These are phyloP conservation scores for Mylabris sibirica DNA, from an alignment of 2,888 invertebrate genomes.

Conservation along the genomic window DNA sequence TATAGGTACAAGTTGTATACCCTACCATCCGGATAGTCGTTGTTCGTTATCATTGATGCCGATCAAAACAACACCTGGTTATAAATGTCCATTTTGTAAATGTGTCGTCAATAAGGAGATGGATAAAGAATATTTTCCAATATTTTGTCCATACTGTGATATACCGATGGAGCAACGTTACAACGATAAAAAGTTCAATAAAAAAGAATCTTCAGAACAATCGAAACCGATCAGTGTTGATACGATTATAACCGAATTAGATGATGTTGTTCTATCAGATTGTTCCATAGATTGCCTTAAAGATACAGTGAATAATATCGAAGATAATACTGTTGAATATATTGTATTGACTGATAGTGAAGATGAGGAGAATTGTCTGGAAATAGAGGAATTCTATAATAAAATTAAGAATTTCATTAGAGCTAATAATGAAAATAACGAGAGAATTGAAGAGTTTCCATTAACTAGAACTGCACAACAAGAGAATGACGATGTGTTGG, in stretches of 20 bases:
- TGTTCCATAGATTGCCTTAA: slow-evolving; percentile 43
- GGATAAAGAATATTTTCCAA: slow-evolving; percentile 42
- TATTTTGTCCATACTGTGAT: slow-evolving; percentile 56
- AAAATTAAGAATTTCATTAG: slow-evolving; percentile 31
- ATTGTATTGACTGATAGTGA: slow-evolving; percentile 47
- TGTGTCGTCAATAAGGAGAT: slow-evolving; percentile 50
- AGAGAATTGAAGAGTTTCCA: background rate
- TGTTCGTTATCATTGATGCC: slow-evolving; percentile 56
- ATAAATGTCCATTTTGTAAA: slow-evolving; percentile 54
- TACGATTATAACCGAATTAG: slow-evolving; percentile 16
- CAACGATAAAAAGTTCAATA: slow-evolving; percentile 29
- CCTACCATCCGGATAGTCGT: slow-evolving; percentile 52
- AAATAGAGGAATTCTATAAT: slow-evolving; percentile 23
- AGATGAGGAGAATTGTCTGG: slow-evolving; percentile 34
- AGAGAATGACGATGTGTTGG: slow-evolving; percentile 7
- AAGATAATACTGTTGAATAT: slow-evolving; percentile 44
- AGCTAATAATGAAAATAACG: background rate
- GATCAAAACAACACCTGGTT: slow-evolving; percentile 50
- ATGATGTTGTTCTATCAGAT: slow-evolving; percentile 32
- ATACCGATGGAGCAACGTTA: slow-evolving; percentile 48
- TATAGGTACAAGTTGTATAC: slow-evolving; percentile 53
- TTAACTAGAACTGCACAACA: background rate
- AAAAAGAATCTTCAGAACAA: slow-evolving; percentile 21
- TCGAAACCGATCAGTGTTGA: slow-evolving; percentile 16
- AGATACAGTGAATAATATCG: slow-evolving; percentile 39